Base-by-base conservation (phyloP, 2,888 invertebrate species). In the Ennomos fuscantarius region DNA sequence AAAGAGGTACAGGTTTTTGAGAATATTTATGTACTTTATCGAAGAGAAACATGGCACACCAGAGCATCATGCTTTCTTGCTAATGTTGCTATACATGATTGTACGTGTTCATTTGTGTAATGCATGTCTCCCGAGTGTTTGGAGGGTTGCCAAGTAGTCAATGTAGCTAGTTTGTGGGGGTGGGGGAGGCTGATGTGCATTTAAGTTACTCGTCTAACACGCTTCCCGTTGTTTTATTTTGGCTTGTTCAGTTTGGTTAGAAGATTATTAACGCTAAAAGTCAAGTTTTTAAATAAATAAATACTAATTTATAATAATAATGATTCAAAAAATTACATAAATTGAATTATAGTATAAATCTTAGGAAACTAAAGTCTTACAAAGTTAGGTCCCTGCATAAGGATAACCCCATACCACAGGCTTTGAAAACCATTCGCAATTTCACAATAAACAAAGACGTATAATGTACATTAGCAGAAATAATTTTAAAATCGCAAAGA, bases 31-130 rank as follows among this genome's bases (percentile, higher is more conserved):
- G n/a, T n/a, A n/a, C n/a, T n/a, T n/a, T 1, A 15, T 15, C 1
- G 15, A 15, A 15, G 15, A 15, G 15, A 15, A 3, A 15, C 15
- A 15, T 15, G 15, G 24, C 24, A 6, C 24, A 24, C 3, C 24
- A 24, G 24, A 24, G 6, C 24, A 13, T 39, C 24, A 24, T 49
- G 33, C 49, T 44, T 35, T 45, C 32, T 36, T 24, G 1, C 24
- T 24, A 24, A 24, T 24, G 24, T 24, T 24, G 24, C 24, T 24
- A 24, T 24, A 6, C 15, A 5, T 53, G 47, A 12, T 15, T 15
- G 33, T 40, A 51, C 40, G 33, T 56, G 51, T 51, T 56, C 56
- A 56, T 56, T 56, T 56, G 56, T 56, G 36, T 42, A 51, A 56
- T 56, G 51, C 56, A 56, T 24, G 50, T 45, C 55, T 41, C 41